A percentile compares a stretch with the other conserved stretches of the same genome.
These are phyloP conservation scores for Caerostris darwini DNA, from an alignment of 1,140 invertebrate species.

Conservation along the genomic window DNA sequence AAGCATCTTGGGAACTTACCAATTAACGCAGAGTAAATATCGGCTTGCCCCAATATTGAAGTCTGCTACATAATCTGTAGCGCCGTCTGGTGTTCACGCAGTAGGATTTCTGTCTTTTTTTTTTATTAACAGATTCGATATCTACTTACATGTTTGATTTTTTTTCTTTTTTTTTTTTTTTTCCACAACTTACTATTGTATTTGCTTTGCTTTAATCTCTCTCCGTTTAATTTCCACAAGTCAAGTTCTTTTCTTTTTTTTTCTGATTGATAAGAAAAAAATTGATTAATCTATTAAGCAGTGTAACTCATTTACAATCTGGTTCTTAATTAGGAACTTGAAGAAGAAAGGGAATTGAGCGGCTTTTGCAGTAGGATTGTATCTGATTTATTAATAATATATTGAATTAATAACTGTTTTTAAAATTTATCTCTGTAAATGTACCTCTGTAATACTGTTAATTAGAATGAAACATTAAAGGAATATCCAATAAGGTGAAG, in stretches of 20 bases:
- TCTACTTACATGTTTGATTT: background rate
- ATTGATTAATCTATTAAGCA: slow-evolving; percentile 26
- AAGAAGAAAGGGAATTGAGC: background rate
- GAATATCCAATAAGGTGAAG: no score
- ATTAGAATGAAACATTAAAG: no score
- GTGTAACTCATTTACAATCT: background rate
- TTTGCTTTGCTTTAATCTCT: slow-evolving; percentile 1
- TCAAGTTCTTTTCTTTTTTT: background rate
- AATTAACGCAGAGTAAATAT: slow-evolving; percentile 37
- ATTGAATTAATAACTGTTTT: background rate
- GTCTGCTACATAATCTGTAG: slow-evolving; percentile 15
- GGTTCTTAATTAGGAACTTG: background rate
- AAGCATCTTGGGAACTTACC: slow-evolving; percentile 33
- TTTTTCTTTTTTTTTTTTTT: background rate
- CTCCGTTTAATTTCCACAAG: background rate
- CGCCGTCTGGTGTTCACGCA: slow-evolving; percentile 7
- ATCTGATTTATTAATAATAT: background rate
- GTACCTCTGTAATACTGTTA: no score
- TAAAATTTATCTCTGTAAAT: background rate
- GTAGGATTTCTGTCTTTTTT: background rate
- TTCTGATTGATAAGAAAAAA: no score
- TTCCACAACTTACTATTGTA: background rate
- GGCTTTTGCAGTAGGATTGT: background rate
- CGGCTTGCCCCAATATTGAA: slow-evolving; percentile 21
- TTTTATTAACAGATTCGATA: background rate